Conservation (phyloP, 2,888 invertebrate genomes). For the Deilephila porcellus region DNA sequence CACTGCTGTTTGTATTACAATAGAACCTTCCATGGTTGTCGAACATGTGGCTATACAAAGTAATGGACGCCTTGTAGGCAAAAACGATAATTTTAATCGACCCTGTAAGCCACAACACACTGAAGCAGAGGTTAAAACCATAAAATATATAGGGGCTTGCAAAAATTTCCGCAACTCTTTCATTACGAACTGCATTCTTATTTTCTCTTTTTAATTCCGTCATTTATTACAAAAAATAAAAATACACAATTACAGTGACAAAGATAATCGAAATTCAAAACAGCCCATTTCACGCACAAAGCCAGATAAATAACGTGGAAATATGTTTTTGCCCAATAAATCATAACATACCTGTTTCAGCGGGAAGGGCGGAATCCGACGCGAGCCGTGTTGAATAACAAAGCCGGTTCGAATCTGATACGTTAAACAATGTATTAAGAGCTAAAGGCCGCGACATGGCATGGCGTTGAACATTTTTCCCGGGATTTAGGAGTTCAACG, state of each 20-base stretch:
- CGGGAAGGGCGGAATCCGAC: not conserved
- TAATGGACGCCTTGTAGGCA: too few relatives aligned
- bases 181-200: too few relatives aligned
- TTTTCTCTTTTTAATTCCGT: not conserved
- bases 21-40: too few relatives aligned
- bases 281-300: not conserved
- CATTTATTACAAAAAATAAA: not conserved
- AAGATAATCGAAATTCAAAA: not conserved
- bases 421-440: constrained; percentile 14
- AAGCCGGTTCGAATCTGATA: constrained; percentile 15
- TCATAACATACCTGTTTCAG: constrained; percentile 14
- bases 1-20: too few relatives aligned
- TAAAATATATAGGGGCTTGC: too few relatives aligned
- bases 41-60: too few relatives aligned
- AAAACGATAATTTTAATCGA: too few relatives aligned
- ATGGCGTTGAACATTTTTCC: not conserved
- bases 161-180: too few relatives aligned
- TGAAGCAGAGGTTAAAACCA: too few relatives aligned
- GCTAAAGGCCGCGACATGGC: not conserved
- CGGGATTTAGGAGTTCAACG: not conserved
- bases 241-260: not conserved
- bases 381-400: constrained; percentile 8
- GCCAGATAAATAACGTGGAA: constrained; percentile 13
- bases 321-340: constrained; percentile 19
- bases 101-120: too few relatives aligned